Percentiles rank a stretch among this genome's conserved stretches.
Conservation (phyloP, 2,797 vertebrate species). For the Lophura swinhoii region DNA sequence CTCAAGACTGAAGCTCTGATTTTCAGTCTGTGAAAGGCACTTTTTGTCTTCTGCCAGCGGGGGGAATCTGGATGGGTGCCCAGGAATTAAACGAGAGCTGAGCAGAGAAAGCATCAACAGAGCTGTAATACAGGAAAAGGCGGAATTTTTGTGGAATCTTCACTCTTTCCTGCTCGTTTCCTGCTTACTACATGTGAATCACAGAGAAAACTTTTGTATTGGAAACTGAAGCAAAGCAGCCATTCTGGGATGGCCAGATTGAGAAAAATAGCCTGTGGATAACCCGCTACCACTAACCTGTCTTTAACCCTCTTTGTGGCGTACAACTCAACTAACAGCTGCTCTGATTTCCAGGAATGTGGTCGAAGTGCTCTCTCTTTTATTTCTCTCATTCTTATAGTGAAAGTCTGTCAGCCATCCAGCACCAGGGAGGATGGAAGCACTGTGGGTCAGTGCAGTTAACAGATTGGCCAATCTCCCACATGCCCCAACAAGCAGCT, state of each 20-base stretch:
- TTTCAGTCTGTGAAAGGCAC: constrained; percentile 31
- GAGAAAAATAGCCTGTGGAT: not conserved
- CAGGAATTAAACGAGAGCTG: constrained; percentile 46
- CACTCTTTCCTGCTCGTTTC: constrained; percentile 59
- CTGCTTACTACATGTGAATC: constrained; percentile 46
- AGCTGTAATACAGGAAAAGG: constrained; percentile 58
- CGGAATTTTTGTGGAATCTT: constrained; percentile 62
- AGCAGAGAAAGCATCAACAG: constrained; percentile 17
- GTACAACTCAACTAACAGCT: not conserved
- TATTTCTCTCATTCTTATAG: not conserved
- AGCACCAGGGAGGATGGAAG: not conserved
- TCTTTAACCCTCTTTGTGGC: not conserved
- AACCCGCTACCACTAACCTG: not conserved
- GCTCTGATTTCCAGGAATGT: not conserved
- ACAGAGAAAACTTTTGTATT: constrained; percentile 49
- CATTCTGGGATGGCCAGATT: not conserved
- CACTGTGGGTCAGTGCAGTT: fast-evolving
- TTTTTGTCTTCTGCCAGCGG: constrained; percentile 40
- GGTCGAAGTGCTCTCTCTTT: not conserved
- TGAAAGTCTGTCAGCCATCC: not conserved
- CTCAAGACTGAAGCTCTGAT: not conserved
- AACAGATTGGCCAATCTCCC: fast-evolving
- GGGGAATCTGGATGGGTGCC: constrained; percentile 46
- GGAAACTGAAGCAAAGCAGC: constrained; percentile 5
- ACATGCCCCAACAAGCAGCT: not conserved